Evolutionary conservation across 2,113 vertebrate species (phyloP).

Genomic region (Sceloporus tristichus): DNA sequence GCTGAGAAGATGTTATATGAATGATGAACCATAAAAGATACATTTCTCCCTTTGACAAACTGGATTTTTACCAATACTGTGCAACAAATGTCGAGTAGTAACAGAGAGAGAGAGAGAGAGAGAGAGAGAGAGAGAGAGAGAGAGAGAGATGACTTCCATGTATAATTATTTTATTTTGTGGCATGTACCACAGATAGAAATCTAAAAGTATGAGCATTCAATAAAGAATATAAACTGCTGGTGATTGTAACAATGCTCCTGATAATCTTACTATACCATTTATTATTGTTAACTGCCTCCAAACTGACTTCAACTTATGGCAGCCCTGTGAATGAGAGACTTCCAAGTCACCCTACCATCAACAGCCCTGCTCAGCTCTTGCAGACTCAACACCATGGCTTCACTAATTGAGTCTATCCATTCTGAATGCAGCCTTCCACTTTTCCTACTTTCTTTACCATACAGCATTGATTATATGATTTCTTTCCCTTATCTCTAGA

Average conservation of each 20-base stretch:
- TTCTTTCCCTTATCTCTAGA: constrained; percentile 51
- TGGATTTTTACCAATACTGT: background rate
- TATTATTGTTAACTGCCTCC: no score
- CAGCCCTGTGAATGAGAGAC: no score
- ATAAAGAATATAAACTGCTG: background rate
- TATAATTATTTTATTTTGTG: background rate
- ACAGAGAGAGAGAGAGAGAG: background rate
- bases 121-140: no score
- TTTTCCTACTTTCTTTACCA: background rate
- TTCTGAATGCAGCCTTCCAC: no score
- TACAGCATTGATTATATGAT: background rate
- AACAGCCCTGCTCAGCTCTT: no score
- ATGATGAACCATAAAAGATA: background rate
- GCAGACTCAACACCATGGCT: no score
- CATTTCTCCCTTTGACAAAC: background rate
- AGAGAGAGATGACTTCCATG: background rate
- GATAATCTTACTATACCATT: no score
- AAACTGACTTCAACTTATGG: no score
- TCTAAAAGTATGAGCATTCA: background rate
- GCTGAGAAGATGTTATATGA: background rate
- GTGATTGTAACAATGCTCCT: background rate
- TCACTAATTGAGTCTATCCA: no score
- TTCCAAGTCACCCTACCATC: no score
- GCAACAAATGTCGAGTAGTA: background rate
- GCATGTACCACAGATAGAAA: background rate